These are phyloP conservation scores for Ifrita kowaldi DNA, from an alignment of 2,113 vertebrate genomes.

Conservation along the genomic window DNA sequence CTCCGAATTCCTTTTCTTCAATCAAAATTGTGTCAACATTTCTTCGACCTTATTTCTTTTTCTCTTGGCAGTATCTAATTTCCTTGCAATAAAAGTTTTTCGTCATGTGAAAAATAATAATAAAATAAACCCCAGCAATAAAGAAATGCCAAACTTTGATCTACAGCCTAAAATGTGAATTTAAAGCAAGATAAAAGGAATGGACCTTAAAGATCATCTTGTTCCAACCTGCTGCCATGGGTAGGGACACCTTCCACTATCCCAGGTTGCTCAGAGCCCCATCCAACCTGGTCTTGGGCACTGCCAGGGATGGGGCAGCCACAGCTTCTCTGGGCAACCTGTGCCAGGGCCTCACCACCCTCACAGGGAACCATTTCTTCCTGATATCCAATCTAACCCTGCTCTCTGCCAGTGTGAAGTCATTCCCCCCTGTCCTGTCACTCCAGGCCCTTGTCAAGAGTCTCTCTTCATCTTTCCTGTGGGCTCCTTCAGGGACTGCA, in stretches of 20 bases:
- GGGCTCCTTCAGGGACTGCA: neutral
- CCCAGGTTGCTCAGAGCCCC: neutral
- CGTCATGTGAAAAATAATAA: neutral
- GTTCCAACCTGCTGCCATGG: accelerated
- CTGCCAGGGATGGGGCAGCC: neutral
- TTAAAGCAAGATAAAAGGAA: neutral
- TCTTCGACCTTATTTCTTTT: neutral
- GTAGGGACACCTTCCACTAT: neutral
- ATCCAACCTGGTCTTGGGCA: accelerated
- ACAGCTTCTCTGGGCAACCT: neutral
- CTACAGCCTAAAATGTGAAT: neutral
- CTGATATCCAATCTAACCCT: accelerated
- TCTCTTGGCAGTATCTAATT: neutral
- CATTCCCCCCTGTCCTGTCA: neutral
- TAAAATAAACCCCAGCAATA: accelerated
- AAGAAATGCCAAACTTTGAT: neutral
- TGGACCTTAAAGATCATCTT: accelerated
- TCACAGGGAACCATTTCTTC: neutral
- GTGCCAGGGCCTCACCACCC: neutral
- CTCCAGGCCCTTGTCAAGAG: neutral
- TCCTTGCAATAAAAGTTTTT: neutral
- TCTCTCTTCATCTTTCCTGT: neutral
- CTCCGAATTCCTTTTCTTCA: neutral
- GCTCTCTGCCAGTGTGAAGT: neutral
- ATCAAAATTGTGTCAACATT: neutral